phyloP scores from a whole-genome alignment of 2,797 vertebrate species.

The Propithecus deckenii region DNA sequence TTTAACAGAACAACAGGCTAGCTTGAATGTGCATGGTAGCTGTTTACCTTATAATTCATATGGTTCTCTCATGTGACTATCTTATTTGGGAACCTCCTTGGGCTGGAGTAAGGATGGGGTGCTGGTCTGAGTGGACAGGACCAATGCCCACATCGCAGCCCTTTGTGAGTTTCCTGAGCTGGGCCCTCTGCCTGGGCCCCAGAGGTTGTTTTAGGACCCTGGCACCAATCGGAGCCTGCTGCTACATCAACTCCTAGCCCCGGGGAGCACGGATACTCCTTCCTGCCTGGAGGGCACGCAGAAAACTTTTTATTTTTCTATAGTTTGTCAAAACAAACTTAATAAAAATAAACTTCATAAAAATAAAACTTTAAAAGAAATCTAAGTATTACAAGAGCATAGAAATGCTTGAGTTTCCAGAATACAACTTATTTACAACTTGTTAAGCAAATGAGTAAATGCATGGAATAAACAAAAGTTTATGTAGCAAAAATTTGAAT shows the following conservation, averaged over 20 bases:
- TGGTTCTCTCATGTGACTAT: not conserved
- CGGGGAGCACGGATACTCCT: not conserved
- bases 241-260: not conserved
- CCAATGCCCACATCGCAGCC: too few species aligned
- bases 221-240: not conserved
- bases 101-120: not conserved
- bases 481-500: not conserved
- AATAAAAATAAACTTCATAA: not conserved
- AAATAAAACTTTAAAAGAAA: not conserved
- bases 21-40: not conserved
- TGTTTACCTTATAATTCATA: not conserved
- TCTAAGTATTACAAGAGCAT: not conserved
- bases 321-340: not conserved
- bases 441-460: not conserved
- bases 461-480: not conserved
- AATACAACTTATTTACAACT: not conserved
- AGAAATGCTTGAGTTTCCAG: not conserved
- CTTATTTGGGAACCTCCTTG: not conserved
- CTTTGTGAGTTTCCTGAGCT: not conserved
- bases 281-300: not conserved
- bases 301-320: not conserved
- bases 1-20: not conserved
- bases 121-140: not conserved
- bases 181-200: not conserved
- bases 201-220: not conserved